Percentiles rank a stretch among this genome's conserved stretches.
Evolutionary conservation across 1,140 invertebrate genomes (phyloP).

Genomic region (Diachasma alloeum): DNA sequence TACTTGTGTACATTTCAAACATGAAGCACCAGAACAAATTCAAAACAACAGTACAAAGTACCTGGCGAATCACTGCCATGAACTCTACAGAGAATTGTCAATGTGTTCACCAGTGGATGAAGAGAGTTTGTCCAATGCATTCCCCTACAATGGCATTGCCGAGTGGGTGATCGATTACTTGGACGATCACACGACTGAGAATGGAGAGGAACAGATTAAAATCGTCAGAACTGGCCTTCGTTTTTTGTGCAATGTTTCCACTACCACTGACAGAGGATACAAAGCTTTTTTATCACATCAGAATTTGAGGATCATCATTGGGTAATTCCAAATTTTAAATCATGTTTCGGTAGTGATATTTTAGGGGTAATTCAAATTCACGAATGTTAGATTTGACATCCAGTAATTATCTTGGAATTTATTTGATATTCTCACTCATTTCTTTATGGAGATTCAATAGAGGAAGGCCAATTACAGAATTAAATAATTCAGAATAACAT

Average conservation of each 20-base stretch:
- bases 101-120: neutral
- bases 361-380: too few species aligned
- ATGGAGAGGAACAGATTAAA: conserved; percentile 37
- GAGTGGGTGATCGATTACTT: conserved; percentile 40
- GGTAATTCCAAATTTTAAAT: conserved; percentile 37
- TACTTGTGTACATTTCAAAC: conserved; percentile 40
- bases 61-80: conserved; percentile 16
- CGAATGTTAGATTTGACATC: too few species aligned
- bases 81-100: neutral
- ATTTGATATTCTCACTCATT: too few species aligned
- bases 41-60: conserved; percentile 29
- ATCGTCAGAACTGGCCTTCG: conserved; percentile 46
- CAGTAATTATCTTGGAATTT: too few species aligned
- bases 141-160: conserved; percentile 50
- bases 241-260: conserved; percentile 53
- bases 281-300: conserved; percentile 29
- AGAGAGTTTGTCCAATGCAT: conserved; percentile 28
- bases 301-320: conserved; percentile 41
- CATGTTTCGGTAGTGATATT: too few species aligned
- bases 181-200: neutral
- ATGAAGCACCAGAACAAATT: neutral
- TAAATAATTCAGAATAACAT: too few species aligned
- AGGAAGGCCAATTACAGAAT: too few species aligned
- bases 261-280: conserved; percentile 34
- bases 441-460: too few species aligned